Evolutionary conservation across 2,113 vertebrate genomes (phyloP).

Genomic region (Crypturellus undulatus): DNA sequence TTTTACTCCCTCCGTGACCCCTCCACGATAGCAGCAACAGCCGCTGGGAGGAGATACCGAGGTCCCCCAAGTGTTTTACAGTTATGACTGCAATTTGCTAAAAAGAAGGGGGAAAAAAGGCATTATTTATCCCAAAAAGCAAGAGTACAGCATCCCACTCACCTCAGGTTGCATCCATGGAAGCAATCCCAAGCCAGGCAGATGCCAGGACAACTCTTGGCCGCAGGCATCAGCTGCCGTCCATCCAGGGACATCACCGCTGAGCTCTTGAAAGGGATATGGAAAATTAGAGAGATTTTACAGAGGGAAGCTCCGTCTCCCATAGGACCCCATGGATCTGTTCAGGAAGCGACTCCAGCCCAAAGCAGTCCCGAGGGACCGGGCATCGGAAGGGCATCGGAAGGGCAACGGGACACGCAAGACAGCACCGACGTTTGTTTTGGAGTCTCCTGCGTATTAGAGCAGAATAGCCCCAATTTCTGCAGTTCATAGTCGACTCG

Average conservation of each 20-base stretch:
- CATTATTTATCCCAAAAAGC: too few species aligned
- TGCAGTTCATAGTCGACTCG: not conserved
- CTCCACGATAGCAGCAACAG: not conserved
- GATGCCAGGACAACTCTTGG: not conserved
- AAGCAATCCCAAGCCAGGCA: not conserved
- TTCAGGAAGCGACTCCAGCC: not conserved
- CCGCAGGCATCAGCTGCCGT: not conserved
- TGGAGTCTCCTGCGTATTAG: not conserved
- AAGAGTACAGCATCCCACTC: too few species aligned
- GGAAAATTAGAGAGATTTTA: not conserved
- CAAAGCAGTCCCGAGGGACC: not conserved
- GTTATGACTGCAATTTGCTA: not conserved
- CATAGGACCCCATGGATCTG: not conserved
- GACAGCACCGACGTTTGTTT: not conserved
- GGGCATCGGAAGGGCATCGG: not conserved
- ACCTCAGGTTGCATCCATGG: not conserved
- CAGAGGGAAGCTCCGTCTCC: not conserved
- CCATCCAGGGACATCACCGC: not conserved
- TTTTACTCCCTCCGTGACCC: not conserved
- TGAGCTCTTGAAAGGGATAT: not conserved
- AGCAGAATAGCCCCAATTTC: not conserved
- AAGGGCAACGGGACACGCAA: rapidly evolving
- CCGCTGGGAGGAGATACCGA: not conserved
- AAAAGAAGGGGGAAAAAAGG: not conserved
- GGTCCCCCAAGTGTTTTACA: not conserved